These are phyloP conservation scores for Aplysia californica DNA, from an alignment of 1,140 invertebrate genomes.

Conservation along the genomic window DNA sequence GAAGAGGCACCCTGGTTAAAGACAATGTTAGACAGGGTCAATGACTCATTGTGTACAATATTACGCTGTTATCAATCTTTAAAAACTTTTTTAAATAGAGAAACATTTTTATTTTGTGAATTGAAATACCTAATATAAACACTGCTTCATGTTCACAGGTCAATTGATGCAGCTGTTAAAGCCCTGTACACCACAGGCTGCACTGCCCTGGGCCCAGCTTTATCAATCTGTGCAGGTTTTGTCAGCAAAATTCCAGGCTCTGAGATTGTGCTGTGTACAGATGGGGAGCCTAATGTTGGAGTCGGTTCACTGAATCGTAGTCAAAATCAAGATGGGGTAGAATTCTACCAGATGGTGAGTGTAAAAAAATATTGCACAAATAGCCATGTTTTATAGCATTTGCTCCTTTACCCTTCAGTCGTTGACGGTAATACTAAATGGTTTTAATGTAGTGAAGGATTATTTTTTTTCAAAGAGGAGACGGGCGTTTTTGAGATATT, in stretches of 20 bases:
- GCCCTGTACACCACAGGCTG: slow-evolving; percentile 42
- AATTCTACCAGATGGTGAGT: slow-evolving; percentile 45
- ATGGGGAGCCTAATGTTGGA: slow-evolving; percentile 62
- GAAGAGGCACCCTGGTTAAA: no score
- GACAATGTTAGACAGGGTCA: no score
- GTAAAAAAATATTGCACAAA: background rate
- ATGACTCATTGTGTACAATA: no score
- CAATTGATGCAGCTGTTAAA: slow-evolving; percentile 33
- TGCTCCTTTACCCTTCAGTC: no score
- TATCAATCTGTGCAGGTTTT: slow-evolving; percentile 53
- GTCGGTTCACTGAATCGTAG: slow-evolving; percentile 39
- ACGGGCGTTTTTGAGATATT: no score
- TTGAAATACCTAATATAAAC: background rate
- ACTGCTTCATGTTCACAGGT: background rate
- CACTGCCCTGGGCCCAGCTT: slow-evolving; percentile 61
- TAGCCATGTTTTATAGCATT: no score
- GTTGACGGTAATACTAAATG: no score
- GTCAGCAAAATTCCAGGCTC: slow-evolving; percentile 46
- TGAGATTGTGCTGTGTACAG: slow-evolving; percentile 63
- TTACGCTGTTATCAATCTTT: no score
- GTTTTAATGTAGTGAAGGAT: no score
- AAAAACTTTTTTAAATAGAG: no score
- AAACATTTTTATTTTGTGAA: no score
- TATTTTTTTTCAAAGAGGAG: no score
- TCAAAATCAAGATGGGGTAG: slow-evolving; percentile 5